phyloP scores from a whole-genome alignment of 2,888 invertebrate genomes.

The Ceratothoa steindachneri region DNA sequence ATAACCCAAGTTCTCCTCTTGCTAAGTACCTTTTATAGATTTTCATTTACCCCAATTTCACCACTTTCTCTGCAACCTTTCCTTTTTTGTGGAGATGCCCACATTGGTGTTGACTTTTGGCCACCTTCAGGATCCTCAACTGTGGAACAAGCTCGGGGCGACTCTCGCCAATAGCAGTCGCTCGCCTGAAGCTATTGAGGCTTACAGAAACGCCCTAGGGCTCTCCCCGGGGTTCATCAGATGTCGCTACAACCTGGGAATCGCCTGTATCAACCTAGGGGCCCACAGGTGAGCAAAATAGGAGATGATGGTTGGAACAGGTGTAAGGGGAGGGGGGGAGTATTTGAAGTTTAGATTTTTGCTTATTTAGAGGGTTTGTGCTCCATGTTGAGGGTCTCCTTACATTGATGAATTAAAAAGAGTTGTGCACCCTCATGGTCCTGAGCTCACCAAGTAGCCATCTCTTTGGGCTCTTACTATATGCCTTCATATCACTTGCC shows the following conservation, averaged over 20 bases:
- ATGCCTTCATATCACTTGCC: too few species aligned
- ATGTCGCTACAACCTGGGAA: conserved; percentile 94
- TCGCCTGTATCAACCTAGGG: conserved; percentile 92
- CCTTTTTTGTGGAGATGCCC: too few species aligned
- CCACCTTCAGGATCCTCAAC: conserved; percentile 76
- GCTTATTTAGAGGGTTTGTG: background rate
- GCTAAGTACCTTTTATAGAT: too few species aligned
- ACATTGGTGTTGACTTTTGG: too few species aligned
- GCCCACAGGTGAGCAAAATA: conserved; percentile 79
- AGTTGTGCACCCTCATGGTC: too few species aligned
- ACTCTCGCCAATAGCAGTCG: conserved; percentile 86
- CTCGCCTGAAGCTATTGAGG: conserved; percentile 93
- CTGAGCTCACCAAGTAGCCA: too few species aligned
- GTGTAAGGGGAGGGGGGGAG: background rate
- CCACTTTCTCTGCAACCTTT: too few species aligned
- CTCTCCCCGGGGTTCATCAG: conserved; percentile 93
- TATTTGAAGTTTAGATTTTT: background rate
- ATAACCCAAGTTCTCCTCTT: too few species aligned
- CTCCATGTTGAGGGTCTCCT: too few species aligned
- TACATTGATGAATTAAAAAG: too few species aligned
- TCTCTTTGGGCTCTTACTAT: too few species aligned
- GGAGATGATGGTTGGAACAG: conserved; percentile 39
- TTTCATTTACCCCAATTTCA: too few species aligned
- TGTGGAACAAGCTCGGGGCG: conserved; percentile 97
- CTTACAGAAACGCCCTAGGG: conserved; percentile 85